Percentiles rank a stretch among this genome's conserved stretches.
These are phyloP conservation scores for Catocala nupta DNA, from an alignment of 2,888 invertebrate species.

Conservation along the genomic window DNA sequence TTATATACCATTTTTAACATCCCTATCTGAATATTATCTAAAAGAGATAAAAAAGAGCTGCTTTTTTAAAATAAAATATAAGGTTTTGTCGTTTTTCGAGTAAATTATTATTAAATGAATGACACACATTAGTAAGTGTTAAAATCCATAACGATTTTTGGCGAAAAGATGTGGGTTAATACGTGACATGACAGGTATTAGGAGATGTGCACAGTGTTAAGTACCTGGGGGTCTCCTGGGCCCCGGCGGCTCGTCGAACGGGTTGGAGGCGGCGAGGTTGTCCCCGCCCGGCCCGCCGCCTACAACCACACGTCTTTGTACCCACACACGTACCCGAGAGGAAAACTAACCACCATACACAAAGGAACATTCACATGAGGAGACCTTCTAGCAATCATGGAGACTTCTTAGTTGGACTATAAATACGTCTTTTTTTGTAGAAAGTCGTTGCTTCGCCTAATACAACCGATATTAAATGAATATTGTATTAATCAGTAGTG, in stretches of 20 bases:
- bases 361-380: conserved; percentile 13
- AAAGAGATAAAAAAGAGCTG: too few relatives aligned
- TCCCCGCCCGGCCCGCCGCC: conserved; percentile 88
- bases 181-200: conserved; percentile 49
- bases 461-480: too few relatives aligned
- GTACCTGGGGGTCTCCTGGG: conserved; percentile 85
- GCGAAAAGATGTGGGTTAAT: conserved; percentile 67
- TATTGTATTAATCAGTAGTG: too few relatives aligned
- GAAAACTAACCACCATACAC: conserved; percentile 38
- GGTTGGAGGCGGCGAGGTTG: conserved; percentile 95
- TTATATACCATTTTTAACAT: too few relatives aligned
- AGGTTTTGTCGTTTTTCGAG: too few relatives aligned
- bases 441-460: neutral
- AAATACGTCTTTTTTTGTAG: neutral
- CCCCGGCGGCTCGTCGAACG: conserved; percentile 93
- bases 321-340: conserved; percentile 53
- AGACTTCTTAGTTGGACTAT: too few relatives aligned
- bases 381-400: neutral
- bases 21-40: too few relatives aligned
- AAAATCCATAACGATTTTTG: conserved; percentile 10
- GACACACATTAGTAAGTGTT: too few relatives aligned
- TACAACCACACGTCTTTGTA: conserved; percentile 75
- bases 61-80: too few relatives aligned
- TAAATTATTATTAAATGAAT: too few relatives aligned
- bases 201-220: conserved; percentile 65